phyloP scores from a whole-genome alignment of 53 echinoderm and acorn worm species.

The Patiria pectinifera region DNA sequence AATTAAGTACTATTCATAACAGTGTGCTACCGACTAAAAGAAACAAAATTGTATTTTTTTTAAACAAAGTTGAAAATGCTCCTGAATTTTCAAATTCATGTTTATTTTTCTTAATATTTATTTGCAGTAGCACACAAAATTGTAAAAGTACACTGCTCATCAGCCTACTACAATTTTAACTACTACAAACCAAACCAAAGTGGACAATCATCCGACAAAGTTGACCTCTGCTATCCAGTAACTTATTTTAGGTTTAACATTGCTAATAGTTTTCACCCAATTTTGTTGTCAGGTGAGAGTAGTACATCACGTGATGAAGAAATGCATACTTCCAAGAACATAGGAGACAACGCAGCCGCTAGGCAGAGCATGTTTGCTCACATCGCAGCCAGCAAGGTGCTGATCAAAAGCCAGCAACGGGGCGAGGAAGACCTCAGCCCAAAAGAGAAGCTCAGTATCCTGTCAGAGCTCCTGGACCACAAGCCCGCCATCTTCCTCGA shows the following conservation, averaged over 20 bases:
- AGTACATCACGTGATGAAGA: not conserved
- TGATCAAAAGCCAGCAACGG: constrained; percentile 82
- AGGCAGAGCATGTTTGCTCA: constrained; percentile 73
- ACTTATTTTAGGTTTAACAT: not conserved
- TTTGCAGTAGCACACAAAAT: no score
- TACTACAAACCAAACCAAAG: no score
- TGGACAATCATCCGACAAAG: no score
- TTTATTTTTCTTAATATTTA: no score
- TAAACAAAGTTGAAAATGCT: no score
- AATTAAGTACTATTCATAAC: no score
- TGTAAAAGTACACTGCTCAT: no score
- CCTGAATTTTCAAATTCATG: no score
- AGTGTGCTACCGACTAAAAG: no score
- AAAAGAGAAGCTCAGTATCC: constrained; percentile 68
- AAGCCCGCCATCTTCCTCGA: constrained; percentile 83
- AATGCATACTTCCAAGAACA: not conserved
- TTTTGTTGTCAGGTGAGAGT: not conserved
- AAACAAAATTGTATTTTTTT: no score
- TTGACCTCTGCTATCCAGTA: not conserved
- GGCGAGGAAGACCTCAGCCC: constrained; percentile 75
- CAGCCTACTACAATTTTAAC: no score
- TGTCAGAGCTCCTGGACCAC: constrained; percentile 63
- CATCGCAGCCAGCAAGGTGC: constrained; percentile 77
- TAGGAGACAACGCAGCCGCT: not conserved
- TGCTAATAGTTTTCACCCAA: not conserved